These are phyloP conservation scores for Sylvicola cinctus DNA, from an alignment of 2,888 invertebrate species.

Conservation along the genomic window DNA sequence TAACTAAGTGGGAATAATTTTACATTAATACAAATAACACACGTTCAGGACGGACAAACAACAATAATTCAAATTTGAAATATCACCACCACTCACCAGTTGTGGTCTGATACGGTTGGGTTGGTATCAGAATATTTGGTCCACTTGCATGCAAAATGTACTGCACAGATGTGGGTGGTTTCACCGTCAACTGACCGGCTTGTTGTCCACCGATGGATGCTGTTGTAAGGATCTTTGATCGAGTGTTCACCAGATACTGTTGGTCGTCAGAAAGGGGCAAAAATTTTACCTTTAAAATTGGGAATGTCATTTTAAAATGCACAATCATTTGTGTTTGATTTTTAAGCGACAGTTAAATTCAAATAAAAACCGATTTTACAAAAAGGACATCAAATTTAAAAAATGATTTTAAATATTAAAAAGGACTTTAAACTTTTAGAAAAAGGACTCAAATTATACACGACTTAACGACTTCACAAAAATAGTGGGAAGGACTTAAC, in stretches of 20 bases:
- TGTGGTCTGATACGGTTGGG: slow-evolving; percentile 1
- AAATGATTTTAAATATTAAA: too few species aligned
- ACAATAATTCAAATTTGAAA: too few species aligned
- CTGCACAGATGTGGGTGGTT: slow-evolving; percentile 12
- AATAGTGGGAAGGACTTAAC: too few species aligned
- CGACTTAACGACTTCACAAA: too few species aligned
- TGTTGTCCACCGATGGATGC: slow-evolving; percentile 3
- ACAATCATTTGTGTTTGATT: neutral
- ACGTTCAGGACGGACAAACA: neutral
- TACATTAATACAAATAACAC: neutral
- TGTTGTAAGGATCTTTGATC: slow-evolving; percentile 6
- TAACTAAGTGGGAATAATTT: too few species aligned
- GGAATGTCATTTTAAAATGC: neutral
- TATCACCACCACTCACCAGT: neutral
- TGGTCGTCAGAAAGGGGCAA: slow-evolving; percentile 9
- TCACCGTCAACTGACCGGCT: slow-evolving; percentile 3
- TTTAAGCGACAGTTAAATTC: too few species aligned
- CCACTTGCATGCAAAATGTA: slow-evolving; percentile 13
- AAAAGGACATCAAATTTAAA: too few species aligned
- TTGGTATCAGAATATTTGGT: slow-evolving; percentile 5
- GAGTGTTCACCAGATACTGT: slow-evolving; percentile 7
- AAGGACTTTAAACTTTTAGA: too few species aligned
- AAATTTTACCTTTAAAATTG: neutral
- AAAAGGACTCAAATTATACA: too few species aligned
- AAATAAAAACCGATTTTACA: too few species aligned